Evolutionary conservation across 1,140 invertebrate species (phyloP), one percentile per base, ranked within the genome.

Genomic region (Rhopalosiphum maidis): DNA sequence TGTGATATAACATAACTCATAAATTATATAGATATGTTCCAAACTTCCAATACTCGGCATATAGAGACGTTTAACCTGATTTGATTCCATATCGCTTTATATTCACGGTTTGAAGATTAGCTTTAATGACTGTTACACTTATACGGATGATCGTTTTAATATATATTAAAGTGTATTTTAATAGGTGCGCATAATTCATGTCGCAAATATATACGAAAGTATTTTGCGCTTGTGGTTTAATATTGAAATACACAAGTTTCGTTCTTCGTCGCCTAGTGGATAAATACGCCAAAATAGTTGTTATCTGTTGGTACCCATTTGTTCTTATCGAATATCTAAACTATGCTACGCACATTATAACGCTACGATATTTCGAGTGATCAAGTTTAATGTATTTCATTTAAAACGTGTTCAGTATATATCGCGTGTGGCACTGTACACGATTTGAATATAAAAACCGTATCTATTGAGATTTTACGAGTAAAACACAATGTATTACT

Each of bases 241-340:
- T 87, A 46, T 87, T 87, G 22, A 46, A 87, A 46, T 48, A 87
- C 41, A 87, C 25, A 43, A 46, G 25, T 87, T 87, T 87, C 30
- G 43, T 18, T 43, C 60, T 30, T n/a, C 41, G 85, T 87, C 23
- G 25, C 30, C 23, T 46, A 87, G 85, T 25, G 18, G 43, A 87
- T 25, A 46, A 87, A 86, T 86, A 86, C 41, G 25, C 25, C 37
- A 25, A 86, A 86, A 87, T 87, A 87, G 41, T 46, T 46, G 41
- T 87, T 87, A 87, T 87, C 85, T 87, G 85, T 87, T 87, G 43
- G 41, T 43, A 46, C 41, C 85, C 43, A 87, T 46, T 87, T 77
- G 60, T 46, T 87, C 85, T 46, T 87, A 87, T 46, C 41, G 25
- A 48, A 87, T 48, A 87, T 87, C 37, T 85, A 85, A 87, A 30